Base-by-base conservation (phyloP, 2,888 invertebrate genomes). In the Sesia bembeciformis region DNA sequence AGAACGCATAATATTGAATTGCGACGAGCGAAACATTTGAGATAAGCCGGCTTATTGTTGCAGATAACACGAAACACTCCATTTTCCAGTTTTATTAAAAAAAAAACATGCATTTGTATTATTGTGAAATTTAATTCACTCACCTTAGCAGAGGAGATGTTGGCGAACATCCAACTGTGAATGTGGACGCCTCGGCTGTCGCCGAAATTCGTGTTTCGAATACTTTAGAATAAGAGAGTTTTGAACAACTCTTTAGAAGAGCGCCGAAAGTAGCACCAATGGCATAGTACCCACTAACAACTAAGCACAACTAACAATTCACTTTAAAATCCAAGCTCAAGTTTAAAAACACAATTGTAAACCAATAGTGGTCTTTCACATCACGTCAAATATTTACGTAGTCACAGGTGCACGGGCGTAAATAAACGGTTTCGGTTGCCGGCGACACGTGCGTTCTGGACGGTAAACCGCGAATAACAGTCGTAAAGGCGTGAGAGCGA, bases 111-210 rank as follows among this genome's bases (percentile, higher is more conserved):
- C 59, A 61, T 66, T 65, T 59, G 66, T 62, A 63, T 67, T 67
- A 64, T 62, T 56, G 63, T 66, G 61, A 66, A 5, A 50, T 68
- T 63, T 63, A 67, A 39, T 70, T 72, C 65, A 67, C 84, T 86
- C 77, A 88, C 88, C 88, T 89, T 82, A 83, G 83, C 71, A 78
- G 78, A 74, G 73, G 81, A 77, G 75, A 73, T 79, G 72, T 85
- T 89, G 88, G 89, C 86, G 83, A 84, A 84, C 88, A 88, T 88
- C 88, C 89, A 88, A 89, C 74, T 81, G 73, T 72, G 72, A 74
- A 76, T 73, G 73, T 67, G 74, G 74, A 78, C 52, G 79, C 76
- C 72, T 75, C 75, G 85, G 81, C 81, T 80, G 78, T 81, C 82
- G 83, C 85, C 84, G 83, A 86, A 82, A 72, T 70, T 76, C 68